Base-by-base conservation (phyloP, 2,797 vertebrate genomes). In the Pangasius mekongensis region DNA sequence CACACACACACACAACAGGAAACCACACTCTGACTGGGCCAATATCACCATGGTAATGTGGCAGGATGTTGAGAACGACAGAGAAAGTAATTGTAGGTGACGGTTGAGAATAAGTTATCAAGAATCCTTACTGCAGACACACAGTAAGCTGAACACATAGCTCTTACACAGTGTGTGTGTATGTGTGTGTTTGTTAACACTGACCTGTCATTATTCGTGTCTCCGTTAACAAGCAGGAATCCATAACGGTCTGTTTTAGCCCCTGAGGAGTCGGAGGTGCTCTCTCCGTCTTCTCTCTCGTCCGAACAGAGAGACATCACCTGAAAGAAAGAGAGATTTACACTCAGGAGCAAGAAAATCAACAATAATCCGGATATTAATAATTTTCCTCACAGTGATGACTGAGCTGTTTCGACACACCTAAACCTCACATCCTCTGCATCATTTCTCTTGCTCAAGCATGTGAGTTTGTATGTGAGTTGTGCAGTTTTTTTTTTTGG, bases 191-290 rank as follows among this genome's bases (percentile, higher is more conserved):
- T 83, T 83, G 67, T n/a, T 89, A 58, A 43, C 90, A 90, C 96
- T 95, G 86, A 96, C 96, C 94, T 92, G 67, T 93, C 90, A 84
- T 94, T 93, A 52, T 93, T 91, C 83, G 94, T 92, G 77, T 94
- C 94, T 89, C 95, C 95, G 87, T 95, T 95, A 33, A 94, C 93
- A 89, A 97, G 85, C 54, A 97, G 94, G 90, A 97, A 97, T 78
- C 96, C 96, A 91, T 96, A 96, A 10, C 96, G 95, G 89, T 97
- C 96, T 2, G 96, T 97, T 94, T 96, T 94, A 56, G 90, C 49
- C 9, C 89, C 87, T 33, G 93, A 94, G 83, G 94, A 94, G 83
- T 90, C 94, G 81, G 93, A 94, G 87, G 90, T 92, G 84, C 94
- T 93, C 88, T 94, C 95, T 27, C 93, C 92, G 87, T 91, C 92